Evolutionary conservation across 2,113 vertebrate species (phyloP).

Genomic region (Eublepharis macularius): DNA sequence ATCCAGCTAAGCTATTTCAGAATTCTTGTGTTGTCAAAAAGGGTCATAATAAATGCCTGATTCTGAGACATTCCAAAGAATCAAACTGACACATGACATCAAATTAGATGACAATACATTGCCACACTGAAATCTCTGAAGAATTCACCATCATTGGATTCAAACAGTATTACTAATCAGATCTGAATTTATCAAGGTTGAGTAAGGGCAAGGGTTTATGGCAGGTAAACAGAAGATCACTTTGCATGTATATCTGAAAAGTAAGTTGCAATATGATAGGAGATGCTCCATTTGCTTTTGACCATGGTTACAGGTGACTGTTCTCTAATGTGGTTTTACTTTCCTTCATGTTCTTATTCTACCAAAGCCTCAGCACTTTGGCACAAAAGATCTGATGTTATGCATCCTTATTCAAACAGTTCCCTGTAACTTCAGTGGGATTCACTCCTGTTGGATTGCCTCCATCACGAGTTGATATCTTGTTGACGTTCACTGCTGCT

Average conservation of each 20-base stretch:
- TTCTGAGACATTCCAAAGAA: not conserved
- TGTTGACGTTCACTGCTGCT: too few relatives aligned
- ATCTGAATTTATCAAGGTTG: not conserved
- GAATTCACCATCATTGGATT: not conserved
- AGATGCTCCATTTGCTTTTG: not conserved
- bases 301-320: not conserved
- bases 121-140: not conserved
- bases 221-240: not conserved
- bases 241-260: not conserved
- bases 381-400: too few relatives aligned
- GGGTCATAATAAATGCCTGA: not conserved
- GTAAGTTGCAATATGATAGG: not conserved
- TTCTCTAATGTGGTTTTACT: not conserved
- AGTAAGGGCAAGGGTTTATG: not conserved
- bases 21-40: not conserved
- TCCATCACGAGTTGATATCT: too few relatives aligned
- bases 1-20: too few relatives aligned
- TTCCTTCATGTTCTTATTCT: not conserved
- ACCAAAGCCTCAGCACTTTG: too few relatives aligned
- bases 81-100: not conserved
- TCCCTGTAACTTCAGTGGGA: too few relatives aligned
- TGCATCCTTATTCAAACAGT: too few relatives aligned
- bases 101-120: not conserved
- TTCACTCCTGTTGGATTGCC: too few relatives aligned
- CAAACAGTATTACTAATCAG: not conserved